Conservation (phyloP, 2,797 vertebrate genomes). For the Garrulus glandarius region DNA sequence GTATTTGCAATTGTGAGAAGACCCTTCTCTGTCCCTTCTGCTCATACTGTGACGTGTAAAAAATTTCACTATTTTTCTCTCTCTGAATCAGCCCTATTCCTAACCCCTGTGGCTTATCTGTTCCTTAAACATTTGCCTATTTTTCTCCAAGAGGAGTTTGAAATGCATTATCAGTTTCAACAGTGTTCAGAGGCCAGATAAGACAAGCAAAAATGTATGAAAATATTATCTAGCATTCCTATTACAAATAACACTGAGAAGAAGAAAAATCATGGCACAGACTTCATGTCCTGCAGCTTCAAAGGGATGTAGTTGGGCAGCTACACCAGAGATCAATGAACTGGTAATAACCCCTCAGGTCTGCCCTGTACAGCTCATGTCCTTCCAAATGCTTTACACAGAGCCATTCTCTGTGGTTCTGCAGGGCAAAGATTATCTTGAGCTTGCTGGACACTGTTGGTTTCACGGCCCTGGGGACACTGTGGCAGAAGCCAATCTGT, state of each 20-base stretch:
- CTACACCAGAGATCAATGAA: background rate
- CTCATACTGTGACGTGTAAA: background rate
- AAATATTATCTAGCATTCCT: background rate
- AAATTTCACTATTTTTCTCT: background rate
- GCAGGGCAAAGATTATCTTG: background rate
- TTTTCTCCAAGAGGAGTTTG: background rate
- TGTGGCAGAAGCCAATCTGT: background rate
- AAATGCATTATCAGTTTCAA: background rate
- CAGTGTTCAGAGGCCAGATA: background rate
- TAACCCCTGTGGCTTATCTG: background rate
- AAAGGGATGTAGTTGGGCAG: fast-evolving
- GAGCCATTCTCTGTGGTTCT: background rate
- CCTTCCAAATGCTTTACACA: background rate
- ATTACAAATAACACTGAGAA: background rate
- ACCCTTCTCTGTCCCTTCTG: background rate
- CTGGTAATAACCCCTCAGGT: background rate
- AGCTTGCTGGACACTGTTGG: background rate
- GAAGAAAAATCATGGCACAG: background rate
- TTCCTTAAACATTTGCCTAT: background rate
- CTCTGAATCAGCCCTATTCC: background rate
- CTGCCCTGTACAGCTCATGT: background rate
- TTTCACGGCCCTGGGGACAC: background rate
- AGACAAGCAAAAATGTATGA: background rate
- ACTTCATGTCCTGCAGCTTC: background rate
- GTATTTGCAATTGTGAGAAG: background rate